Conservation (phyloP, 2,888 invertebrate genomes). For the Hipparchia semele region DNA sequence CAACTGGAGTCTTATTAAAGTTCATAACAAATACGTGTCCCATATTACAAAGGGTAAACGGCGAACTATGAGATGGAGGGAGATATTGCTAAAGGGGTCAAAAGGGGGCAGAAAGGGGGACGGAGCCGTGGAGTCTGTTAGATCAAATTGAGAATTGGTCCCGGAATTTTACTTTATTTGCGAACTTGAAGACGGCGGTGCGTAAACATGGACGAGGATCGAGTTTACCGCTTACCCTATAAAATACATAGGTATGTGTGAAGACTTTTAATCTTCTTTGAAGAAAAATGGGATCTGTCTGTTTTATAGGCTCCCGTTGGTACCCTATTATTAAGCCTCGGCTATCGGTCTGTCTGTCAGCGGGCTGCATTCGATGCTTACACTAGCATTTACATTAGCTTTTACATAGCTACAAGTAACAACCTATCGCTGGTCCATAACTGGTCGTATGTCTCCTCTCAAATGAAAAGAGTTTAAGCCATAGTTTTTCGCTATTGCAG, state of each 20-base stretch:
- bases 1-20: background rate
- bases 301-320: too few relatives aligned
- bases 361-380: too few relatives aligned
- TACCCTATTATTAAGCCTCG: too few relatives aligned
- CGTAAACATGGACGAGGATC: constrained; percentile 16
- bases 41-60: background rate
- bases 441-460: too few relatives aligned
- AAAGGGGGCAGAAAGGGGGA: constrained; percentile 6
- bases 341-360: too few relatives aligned
- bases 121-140: constrained; percentile 22
- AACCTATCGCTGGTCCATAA: too few relatives aligned
- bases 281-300: too few relatives aligned
- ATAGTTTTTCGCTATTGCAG: background rate
- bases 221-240: constrained; percentile 8
- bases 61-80: background rate
- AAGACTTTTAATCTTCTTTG: too few relatives aligned
- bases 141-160: constrained; percentile 28
- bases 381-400: too few relatives aligned
- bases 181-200: constrained; percentile 14
- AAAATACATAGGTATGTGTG: background rate
- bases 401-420: too few relatives aligned
- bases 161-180: constrained; percentile 23
- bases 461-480: too few relatives aligned
- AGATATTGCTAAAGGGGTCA: constrained; percentile 2
- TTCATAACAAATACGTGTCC: background rate